These are phyloP conservation scores for Ceratina japonica DNA, from an alignment of 1,140 invertebrate genomes.

Conservation along the genomic window DNA sequence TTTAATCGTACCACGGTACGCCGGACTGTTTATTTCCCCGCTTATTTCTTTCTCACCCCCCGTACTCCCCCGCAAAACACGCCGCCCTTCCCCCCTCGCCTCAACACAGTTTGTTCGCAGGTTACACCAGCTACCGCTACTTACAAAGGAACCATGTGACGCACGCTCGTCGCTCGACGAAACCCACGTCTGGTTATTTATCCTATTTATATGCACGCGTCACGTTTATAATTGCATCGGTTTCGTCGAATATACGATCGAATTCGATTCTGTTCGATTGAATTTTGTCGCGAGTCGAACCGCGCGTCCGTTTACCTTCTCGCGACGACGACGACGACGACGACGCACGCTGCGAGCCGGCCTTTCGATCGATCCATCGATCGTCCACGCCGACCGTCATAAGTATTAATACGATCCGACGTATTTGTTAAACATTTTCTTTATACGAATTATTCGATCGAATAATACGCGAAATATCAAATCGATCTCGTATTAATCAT, in stretches of 20 bases:
- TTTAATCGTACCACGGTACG: conserved; percentile 32
- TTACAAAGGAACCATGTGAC: conserved; percentile 37
- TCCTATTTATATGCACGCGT: conserved; percentile 35
- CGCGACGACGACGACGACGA: neutral
- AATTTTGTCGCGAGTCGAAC: conserved; percentile 15
- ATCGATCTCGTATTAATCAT: no score
- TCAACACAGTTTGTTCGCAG: conserved; percentile 46
- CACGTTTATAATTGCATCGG: conserved; percentile 17
- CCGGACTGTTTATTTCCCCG: conserved; percentile 36
- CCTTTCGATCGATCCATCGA: conserved; percentile 30
- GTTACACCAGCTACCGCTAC: conserved; percentile 23
- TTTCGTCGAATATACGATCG: conserved; percentile 28
- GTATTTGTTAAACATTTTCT: no score
- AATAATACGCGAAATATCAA: no score
- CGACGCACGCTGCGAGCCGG: neutral
- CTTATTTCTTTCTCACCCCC: conserved; percentile 8
- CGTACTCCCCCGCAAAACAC: conserved; percentile 26
- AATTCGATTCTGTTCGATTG: conserved; percentile 15
- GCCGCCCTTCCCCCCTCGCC: neutral
- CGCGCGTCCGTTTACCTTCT: conserved; percentile 24
- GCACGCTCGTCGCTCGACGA: conserved; percentile 19
- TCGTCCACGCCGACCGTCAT: no score
- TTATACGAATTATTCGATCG: no score
- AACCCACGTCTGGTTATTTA: conserved; percentile 40
- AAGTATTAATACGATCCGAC: no score